These are phyloP conservation scores for Temnopleurus reevesii DNA, from an alignment of 53 echinoderm and acorn worm species.

Conservation along the genomic window DNA sequence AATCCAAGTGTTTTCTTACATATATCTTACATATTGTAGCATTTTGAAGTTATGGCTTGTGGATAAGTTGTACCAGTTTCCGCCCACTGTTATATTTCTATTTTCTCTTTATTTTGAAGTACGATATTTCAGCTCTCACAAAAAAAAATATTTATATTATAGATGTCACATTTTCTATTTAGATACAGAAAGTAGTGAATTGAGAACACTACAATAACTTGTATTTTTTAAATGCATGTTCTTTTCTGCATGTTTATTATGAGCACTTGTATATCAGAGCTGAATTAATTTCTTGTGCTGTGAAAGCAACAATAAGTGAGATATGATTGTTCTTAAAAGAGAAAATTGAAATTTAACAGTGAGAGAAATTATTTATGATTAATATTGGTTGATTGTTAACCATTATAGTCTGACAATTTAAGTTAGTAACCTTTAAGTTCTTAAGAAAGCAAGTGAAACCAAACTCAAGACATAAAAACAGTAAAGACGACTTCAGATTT, in stretches of 20 bases:
- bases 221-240: not conserved
- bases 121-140: constrained; percentile 12
- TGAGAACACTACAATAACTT: too few relatives aligned
- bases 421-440: not conserved
- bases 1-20: not conserved
- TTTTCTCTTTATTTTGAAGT: not conserved
- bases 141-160: not conserved
- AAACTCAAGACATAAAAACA: constrained; percentile 11
- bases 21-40: not conserved
- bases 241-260: constrained; percentile 3
- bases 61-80: not conserved
- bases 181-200: not conserved
- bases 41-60: not conserved
- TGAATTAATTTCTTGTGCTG: not conserved
- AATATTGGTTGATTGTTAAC: too few relatives aligned
- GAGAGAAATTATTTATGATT: not conserved
- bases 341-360: constrained; percentile 2
- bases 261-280: constrained; percentile 16
- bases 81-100: not conserved
- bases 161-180: not conserved
- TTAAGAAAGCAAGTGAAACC: constrained; percentile 15
- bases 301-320: not conserved
- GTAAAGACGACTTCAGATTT: constrained; percentile 40
- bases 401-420: not conserved
- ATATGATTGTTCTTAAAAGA: not conserved